Evolutionary conservation across 2,888 invertebrate species (phyloP), one percentile per base, ranked within the genome.

Genomic region (Agriopis marginaria): DNA sequence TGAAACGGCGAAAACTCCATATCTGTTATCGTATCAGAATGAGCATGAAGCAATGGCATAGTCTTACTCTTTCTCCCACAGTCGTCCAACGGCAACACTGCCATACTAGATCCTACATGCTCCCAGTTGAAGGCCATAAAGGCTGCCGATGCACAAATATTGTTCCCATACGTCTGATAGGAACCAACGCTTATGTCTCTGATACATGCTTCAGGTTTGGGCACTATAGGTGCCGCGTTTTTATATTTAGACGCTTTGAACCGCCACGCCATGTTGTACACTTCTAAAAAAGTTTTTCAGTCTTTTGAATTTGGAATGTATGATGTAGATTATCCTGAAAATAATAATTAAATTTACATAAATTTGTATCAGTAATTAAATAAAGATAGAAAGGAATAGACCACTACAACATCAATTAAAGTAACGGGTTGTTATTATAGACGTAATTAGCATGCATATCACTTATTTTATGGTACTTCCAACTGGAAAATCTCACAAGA

Each of bases 181-280:
- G 98, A 98, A 42, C 98, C 98, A 70, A 99, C 98, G 82, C 97
- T 97, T 79, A 99, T 96, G 88, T 99, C 99, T 78, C 98, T 96
- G 77, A 97, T 96, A 94, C 97, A 97, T 77, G 97, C 97, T 95
- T 99, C 99, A 71, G 98, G 98, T 89, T 99, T 99, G 50, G 99
- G 98, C 84, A 98, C 97, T 85, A 98, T 98, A 54, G 99, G 98
- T 78, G 98, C 97, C 75, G 99, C 98, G 97, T 99, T 99, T 96
- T 99, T 99, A 93, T 98, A 99, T 93, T 99, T 99, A 74, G 99
- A 99, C 88, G 98, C 98, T 95, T 99, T 99, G 94, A 99, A 99
- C 93, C 98, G 96, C 97, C 98, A 98, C 92, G 98, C 97, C 98
- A 98, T 79, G 77, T 90, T 80, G 83, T 84, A 85, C 87, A 90